Evolutionary conservation across 2,888 invertebrate species (phyloP), one percentile per base, ranked within the genome.

Genomic region (Parthenolecanium corni): DNA sequence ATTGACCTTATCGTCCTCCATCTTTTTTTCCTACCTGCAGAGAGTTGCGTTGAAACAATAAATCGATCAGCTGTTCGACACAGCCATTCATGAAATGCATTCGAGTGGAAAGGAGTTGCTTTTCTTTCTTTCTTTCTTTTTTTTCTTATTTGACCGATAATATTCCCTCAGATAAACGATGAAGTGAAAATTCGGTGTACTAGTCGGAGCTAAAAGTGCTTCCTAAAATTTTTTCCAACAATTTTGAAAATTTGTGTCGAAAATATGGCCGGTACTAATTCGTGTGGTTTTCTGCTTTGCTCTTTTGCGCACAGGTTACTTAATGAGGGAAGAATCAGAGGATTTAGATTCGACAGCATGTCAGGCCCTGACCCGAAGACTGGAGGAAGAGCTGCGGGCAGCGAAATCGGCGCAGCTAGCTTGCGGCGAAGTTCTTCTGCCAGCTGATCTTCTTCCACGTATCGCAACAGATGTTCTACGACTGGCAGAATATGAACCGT

Each of bases 401-500:
- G 90, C 90, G 47, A 89, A 90, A 74, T 80, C 83, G 66, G 85
- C 83, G 70, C 85, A 86, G 74, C 76, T 91, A 68, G 83, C 86
- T 64, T 84, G 87, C 71, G 89, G 87, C 21, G 89, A 91, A 76
- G 89, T 91, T 64, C 79, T 90, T 67, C 78, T 92, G 69, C 92
- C 92, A 40, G 84, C 85, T 58, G 87, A 88, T 73, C 81, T 91
- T 67, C 80, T 89, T 64, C 82, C 84, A 67, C 78, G 85, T 68
- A 85, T 91, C 66, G 83, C 91, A 52, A 78, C 83, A 67, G 86
- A 89, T 73, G 84, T 90, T 66, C 78, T 91, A 58, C 80, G 82
- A 62, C 83, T 89, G 78, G 88, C 92, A 1, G 89, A 90, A 73
- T 83, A 84, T 57, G 92, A 93, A 75, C 92, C 92, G 18, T 92